These are phyloP conservation scores for Cantharis nigra DNA, from an alignment of 2,888 invertebrate species.

Conservation along the genomic window DNA sequence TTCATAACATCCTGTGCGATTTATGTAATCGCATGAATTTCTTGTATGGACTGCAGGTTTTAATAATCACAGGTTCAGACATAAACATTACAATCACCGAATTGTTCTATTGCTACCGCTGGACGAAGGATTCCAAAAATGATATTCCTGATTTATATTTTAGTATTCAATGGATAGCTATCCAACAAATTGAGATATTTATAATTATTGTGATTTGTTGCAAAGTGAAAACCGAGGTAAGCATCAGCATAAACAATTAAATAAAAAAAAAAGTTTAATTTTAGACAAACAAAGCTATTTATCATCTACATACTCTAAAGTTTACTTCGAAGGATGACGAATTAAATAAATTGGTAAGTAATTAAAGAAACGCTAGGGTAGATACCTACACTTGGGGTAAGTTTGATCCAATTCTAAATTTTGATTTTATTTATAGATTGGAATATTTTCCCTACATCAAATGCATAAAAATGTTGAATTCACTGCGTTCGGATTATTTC, in stretches of 20 bases:
- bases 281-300: slow-evolving; percentile 12
- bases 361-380: background rate
- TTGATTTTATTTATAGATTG: slow-evolving; percentile 19
- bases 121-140: background rate
- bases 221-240: slow-evolving; percentile 13
- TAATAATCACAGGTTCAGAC: slow-evolving; percentile 28
- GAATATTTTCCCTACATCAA: slow-evolving; percentile 30
- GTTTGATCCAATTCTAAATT: too few species aligned
- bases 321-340: background rate
- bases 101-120: slow-evolving; percentile 29
- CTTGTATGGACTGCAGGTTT: slow-evolving; percentile 32
- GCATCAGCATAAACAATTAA: too few species aligned
- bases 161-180: slow-evolving; percentile 33
- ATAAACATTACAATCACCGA: slow-evolving; percentile 32
- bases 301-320: slow-evolving; percentile 15
- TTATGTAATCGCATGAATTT: slow-evolving; percentile 26
- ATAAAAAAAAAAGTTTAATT: background rate
- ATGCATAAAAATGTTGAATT: slow-evolving; percentile 32
- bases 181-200: slow-evolving; percentile 31
- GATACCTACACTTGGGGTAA: too few species aligned
- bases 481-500: slow-evolving; percentile 32
- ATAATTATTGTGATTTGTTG: slow-evolving; percentile 24
- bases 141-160: slow-evolving; percentile 25
- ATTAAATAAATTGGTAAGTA: slow-evolving; percentile 15
- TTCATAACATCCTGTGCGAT: slow-evolving; percentile 31